Evolutionary conservation across 2,797 vertebrate species (phyloP).

Genomic region (Amblyraja radiata): DNA sequence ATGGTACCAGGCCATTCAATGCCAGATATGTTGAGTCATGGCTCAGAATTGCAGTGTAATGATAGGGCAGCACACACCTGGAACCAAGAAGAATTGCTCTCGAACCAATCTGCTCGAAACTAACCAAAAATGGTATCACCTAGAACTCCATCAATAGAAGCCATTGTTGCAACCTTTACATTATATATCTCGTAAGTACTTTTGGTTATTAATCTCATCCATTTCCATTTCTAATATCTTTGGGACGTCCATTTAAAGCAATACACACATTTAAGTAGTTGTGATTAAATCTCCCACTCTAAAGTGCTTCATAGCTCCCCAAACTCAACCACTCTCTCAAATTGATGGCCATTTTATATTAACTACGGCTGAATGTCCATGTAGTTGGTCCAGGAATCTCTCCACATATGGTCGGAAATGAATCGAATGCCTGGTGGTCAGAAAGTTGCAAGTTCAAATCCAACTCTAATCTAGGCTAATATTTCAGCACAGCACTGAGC

Average conservation of each 20-base stretch:
- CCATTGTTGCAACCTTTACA: neutral
- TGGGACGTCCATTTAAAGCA: neutral
- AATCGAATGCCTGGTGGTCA: neutral
- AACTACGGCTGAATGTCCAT: neutral
- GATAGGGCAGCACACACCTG: neutral
- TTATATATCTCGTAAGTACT: neutral
- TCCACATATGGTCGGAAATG: neutral
- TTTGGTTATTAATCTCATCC: neutral
- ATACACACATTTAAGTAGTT: neutral
- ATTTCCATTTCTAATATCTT: neutral
- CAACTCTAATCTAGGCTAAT: neutral
- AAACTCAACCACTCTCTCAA: neutral
- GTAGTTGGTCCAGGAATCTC: no score
- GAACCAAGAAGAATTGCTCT: neutral
- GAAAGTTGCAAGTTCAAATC: neutral
- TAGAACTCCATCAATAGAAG: neutral
- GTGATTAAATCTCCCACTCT: neutral
- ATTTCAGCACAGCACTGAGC: conserved; percentile 6
- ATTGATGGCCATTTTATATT: neutral
- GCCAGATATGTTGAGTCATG: neutral
- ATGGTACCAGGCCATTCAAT: neutral
- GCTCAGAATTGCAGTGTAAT: neutral
- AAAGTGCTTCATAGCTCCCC: neutral
- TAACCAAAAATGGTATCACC: neutral
- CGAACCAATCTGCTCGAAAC: neutral